These are phyloP conservation scores for Zaprionus taronus DNA, from an alignment of 1,140 invertebrate species.

Conservation along the genomic window DNA sequence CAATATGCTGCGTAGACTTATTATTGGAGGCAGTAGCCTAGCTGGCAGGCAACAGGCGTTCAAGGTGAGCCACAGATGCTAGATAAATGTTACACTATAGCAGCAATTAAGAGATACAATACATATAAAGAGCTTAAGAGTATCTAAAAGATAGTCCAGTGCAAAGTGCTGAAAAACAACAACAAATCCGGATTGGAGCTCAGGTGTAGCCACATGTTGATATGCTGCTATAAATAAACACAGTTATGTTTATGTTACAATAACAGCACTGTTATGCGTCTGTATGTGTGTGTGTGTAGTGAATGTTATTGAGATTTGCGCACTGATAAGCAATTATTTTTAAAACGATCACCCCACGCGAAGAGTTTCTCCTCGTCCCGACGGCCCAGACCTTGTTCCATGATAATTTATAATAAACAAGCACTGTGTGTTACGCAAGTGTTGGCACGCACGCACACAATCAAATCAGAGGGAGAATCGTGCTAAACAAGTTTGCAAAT, in stretches of 20 bases:
- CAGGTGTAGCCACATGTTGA: conserved; percentile 39
- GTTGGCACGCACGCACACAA: conserved; percentile 17
- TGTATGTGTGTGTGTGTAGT: neutral
- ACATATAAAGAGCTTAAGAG: neutral
- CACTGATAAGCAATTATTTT: conserved; percentile 26
- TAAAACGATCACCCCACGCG: conserved; percentile 30
- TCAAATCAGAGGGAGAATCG: conserved; percentile 4
- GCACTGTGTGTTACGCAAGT: conserved; percentile 50
- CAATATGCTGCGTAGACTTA: conserved; percentile 48
- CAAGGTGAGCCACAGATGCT: conserved; percentile 40
- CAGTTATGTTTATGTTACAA: conserved; percentile 5
- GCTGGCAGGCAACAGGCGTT: conserved; percentile 25
- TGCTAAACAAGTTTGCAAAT: conserved; percentile 68
- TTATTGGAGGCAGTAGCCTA: conserved; percentile 17
- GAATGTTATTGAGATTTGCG: neutral
- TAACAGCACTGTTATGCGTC: neutral
- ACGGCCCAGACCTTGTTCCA: neutral
- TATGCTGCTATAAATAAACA: neutral
- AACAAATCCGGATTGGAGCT: neutral
- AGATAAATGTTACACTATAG: neutral
- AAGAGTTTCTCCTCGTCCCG: conserved; percentile 8
- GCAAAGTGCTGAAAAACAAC: conserved; percentile 1
- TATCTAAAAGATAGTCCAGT: neutral
- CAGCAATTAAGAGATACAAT: neutral
- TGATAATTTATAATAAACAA: conserved; percentile 41